Evolutionary conservation across 2,888 invertebrate genomes (phyloP), one percentile per base, ranked within the genome.

Genomic region (Eurytoma californica): DNA sequence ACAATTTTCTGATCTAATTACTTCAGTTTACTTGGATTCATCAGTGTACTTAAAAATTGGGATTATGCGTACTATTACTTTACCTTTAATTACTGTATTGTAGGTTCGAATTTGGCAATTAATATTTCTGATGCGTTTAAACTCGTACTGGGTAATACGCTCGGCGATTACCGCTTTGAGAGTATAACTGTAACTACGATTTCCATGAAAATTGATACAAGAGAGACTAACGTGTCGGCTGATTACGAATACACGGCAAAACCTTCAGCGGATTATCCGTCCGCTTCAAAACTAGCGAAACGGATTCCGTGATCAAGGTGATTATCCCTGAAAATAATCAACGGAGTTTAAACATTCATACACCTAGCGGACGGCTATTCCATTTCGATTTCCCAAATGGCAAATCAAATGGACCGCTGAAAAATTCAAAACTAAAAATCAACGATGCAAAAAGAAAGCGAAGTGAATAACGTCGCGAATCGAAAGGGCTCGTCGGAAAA

Each of bases 201-300:
- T 65, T 65, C 63, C 63, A 65, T 65, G 47, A 65, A 47, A 65
- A 65, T 65, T 47, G 63, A 39, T 16, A 47, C 63, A 39, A 16
- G 30, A 16, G 30, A 65, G 39, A 18, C 30, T 65, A 39, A 7
- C 30, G 39, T 65, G 47, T 39, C 18, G 47, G 47, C 47, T 65
- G 39, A 65, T 65, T 65, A 39, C 63, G n/a, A 18, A 65, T 65
- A 39, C 63, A 47, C 5, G 18, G 39, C 39, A 9, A 9, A 9
- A 39, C 39, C 39, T 7, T 7, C 39, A 39, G 39, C 39, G 39
- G 39, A 39, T 39, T 39, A 39, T 1, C 39, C 39, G 39, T 1
- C 9, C 9, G 39, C n/a, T 7, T 65, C 47, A 18, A n/a, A 65
- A 65, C 39, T 47, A 18, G 12, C 9, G 39, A 65, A 65, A 24